A percentile compares a stretch with the other conserved stretches of the same genome.
These are phyloP conservation scores for Zaprionus camerounensis DNA, from an alignment of 1,140 invertebrate species.

Conservation along the genomic window DNA sequence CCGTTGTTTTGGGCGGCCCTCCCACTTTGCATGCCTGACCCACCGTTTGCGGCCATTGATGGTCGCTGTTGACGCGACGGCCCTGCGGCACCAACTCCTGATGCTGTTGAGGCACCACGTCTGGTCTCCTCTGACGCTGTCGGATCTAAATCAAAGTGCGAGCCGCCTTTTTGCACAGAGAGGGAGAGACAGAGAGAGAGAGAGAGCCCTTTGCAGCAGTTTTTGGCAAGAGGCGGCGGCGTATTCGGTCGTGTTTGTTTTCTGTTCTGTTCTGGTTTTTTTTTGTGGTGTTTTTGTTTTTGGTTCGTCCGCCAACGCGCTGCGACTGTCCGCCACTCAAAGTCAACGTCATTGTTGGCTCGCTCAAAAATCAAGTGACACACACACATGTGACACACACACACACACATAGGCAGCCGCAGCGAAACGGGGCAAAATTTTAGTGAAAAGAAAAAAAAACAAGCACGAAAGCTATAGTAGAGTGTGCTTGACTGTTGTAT, in stretches of 20 bases:
- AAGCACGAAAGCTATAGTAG: neutral
- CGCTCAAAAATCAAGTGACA: slow-evolving; percentile 45
- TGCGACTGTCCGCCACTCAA: slow-evolving; percentile 40
- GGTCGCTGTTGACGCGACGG: neutral
- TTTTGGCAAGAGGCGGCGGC: slow-evolving; percentile 3
- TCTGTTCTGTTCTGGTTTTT: neutral
- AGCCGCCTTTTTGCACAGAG: slow-evolving; percentile 14
- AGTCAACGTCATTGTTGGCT: slow-evolving; percentile 53
- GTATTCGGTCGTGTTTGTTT: neutral
- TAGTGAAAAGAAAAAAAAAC: neutral
- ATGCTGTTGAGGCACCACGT: neutral
- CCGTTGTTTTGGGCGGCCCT: neutral
- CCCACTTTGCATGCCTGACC: slow-evolving; percentile 2
- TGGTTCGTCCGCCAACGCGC: slow-evolving; percentile 38
- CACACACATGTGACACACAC: slow-evolving; percentile 14
- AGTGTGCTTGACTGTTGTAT: too few species aligned
- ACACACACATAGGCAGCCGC: neutral
- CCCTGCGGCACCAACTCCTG: neutral
- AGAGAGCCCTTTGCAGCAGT: neutral
- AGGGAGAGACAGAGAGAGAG: too few species aligned
- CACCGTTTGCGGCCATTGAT: neutral
- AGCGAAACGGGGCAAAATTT: neutral
- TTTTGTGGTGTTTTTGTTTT: slow-evolving; percentile 1
- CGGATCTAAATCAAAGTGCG: slow-evolving; percentile 11
- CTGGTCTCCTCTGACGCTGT: neutral